Percentiles rank a stretch among this genome's conserved stretches.
Conservation (phyloP, 1,140 invertebrate genomes). For the Coptotermes formosanus region DNA sequence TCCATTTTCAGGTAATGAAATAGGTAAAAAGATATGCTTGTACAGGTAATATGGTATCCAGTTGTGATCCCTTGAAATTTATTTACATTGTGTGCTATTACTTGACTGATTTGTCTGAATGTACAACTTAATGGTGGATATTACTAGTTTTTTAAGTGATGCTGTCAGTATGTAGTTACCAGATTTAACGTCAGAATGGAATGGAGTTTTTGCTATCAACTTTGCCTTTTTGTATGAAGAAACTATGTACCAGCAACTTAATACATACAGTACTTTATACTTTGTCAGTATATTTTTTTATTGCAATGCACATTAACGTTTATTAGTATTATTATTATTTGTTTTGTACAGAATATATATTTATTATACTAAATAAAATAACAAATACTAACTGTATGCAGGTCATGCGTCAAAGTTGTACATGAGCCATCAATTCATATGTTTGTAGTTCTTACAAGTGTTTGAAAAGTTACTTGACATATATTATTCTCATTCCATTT, state of each 20-base stretch:
- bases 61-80: too few species aligned
- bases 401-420: neutral
- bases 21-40: too few species aligned
- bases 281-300: neutral
- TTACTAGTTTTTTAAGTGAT: neutral
- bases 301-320: neutral
- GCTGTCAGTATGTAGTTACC: neutral
- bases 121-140: neutral
- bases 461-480: neutral
- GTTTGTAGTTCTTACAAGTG: neutral
- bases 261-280: neutral
- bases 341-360: neutral
- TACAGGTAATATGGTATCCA: too few species aligned
- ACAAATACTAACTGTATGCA: neutral
- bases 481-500: neutral
- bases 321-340: neutral
- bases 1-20: too few species aligned
- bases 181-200: neutral
- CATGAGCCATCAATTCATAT: neutral
- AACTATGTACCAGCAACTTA: neutral
- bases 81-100: neutral
- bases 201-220: neutral
- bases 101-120: neutral
- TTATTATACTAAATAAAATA: slow-evolving; percentile 5
- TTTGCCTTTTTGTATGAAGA: neutral